These are phyloP conservation scores for Sigmodon hispidus DNA, from an alignment of 2,113 vertebrate genomes.

Conservation along the genomic window DNA sequence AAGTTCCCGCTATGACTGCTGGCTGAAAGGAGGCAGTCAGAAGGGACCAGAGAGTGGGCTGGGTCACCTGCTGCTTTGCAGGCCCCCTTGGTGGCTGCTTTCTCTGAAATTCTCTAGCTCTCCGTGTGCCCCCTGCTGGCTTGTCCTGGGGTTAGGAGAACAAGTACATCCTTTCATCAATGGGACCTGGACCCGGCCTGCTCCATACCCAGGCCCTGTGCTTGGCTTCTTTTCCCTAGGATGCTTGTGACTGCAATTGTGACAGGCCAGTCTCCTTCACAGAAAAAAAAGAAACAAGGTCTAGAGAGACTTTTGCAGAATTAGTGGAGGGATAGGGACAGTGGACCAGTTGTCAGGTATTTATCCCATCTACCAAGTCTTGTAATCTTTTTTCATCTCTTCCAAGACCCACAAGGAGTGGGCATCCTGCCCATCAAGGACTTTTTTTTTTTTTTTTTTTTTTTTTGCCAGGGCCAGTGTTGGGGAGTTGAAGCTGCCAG, in stretches of 20 bases:
- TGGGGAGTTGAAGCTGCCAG: background rate
- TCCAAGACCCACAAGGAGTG: too few relatives aligned
- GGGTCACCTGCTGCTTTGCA: background rate
- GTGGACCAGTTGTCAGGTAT: background rate
- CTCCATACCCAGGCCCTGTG: too few relatives aligned
- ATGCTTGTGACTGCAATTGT: rapidly evolving
- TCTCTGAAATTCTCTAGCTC: background rate
- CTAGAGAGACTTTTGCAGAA: background rate
- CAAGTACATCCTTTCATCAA: background rate
- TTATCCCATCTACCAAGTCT: background rate
- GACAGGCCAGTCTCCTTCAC: background rate
- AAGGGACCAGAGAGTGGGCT: background rate
- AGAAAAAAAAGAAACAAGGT: background rate
- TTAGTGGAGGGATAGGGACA: background rate
- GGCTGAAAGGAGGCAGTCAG: background rate
- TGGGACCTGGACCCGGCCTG: rapidly evolving
- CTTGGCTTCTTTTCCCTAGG: background rate
- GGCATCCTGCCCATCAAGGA: background rate
- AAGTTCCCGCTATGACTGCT: background rate
- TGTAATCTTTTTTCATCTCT: background rate
- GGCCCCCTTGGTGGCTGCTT: background rate
- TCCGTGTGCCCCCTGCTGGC: background rate
- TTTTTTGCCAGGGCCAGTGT: background rate
- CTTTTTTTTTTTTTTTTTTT: too few relatives aligned
- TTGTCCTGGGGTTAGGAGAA: background rate